phyloP scores from a whole-genome alignment of 2,113 vertebrate species.

The Mobula hypostoma region DNA sequence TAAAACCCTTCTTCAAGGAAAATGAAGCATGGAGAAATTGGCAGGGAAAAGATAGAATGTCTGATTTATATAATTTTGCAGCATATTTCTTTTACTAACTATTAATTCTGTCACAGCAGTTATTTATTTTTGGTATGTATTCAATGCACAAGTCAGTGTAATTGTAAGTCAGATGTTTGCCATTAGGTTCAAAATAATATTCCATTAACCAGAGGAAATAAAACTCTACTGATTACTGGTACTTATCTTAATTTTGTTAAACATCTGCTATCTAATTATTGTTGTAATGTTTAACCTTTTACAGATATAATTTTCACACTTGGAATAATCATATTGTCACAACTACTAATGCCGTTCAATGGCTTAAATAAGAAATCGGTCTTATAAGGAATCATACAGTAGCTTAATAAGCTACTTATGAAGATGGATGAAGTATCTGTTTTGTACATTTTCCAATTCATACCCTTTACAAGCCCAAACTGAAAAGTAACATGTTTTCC shows the following conservation, averaged over 20 bases:
- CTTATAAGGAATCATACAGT: neutral
- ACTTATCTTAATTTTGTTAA: constrained; percentile 12
- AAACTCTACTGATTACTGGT: neutral
- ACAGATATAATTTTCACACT: constrained; percentile 9
- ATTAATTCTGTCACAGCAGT: neutral
- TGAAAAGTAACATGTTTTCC: neutral
- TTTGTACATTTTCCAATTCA: neutral
- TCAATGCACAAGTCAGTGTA: neutral
- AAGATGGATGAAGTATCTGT: neutral
- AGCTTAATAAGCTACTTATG: constrained; percentile 13
- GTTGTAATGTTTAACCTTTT: constrained; percentile 2
- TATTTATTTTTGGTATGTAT: neutral
- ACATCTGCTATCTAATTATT: neutral
- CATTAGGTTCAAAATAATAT: neutral
- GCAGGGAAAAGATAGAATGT: neutral
- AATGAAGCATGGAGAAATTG: too few relatives aligned
- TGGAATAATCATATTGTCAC: neutral
- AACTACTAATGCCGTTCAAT: neutral
- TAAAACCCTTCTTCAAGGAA: too few relatives aligned
- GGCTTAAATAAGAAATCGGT: neutral
- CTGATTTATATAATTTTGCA: neutral
- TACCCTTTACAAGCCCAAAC: neutral
- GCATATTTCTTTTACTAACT: neutral
- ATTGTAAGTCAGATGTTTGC: neutral
- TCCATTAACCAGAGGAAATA: neutral